Base-by-base conservation (phyloP, 2,888 invertebrate species). In the Cerastis rubricosa region DNA sequence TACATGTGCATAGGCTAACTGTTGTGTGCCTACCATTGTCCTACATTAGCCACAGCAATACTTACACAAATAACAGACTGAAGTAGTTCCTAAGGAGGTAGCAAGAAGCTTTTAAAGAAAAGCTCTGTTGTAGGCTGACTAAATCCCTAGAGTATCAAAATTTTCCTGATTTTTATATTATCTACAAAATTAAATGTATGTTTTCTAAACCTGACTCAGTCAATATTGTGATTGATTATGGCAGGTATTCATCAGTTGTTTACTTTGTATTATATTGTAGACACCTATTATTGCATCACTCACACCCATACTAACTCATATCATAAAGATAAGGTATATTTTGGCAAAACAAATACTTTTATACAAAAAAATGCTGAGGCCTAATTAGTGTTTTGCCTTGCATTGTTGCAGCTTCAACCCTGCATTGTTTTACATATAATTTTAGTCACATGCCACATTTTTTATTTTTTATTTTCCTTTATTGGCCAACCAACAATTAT, bases 211-310 rank as follows among this genome's bases (percentile, higher is more conserved):
- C n/a, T 40, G 25, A 9, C 40, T 19, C 43, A 45, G 19, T 1
- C 63, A 77, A n/a, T 45, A 25, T 43, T 61, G n/a, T 78, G 65
- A 78, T 75, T 45, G 66, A 66, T 78, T 40, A 17, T 51, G 17
- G n/a, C 19, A 54, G 17, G 22, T 19, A 25, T 25, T 22, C 40
- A 12, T 25, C 22, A 11, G 14, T 49, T 51, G 29, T 45, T 51
- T 35, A 78, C 54, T 45, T 14, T 17, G 54, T 47, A 68, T 19
- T n/a, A 43, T 51, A 22, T 72, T 22, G 17, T 71, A n/a, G 17
- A 43, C 25, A 71, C 70, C 22, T 79, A 25, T 35, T 66, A 78
- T 59, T 71, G 25, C 72, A 71, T 51, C 59, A 71, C n/a, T 45
- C 43, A 43, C 14, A n/a, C 14, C 43, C 35, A 57, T 40, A 6